phyloP scores from a whole-genome alignment of 1,140 invertebrate species.

The Macrocentrus cingulum region DNA sequence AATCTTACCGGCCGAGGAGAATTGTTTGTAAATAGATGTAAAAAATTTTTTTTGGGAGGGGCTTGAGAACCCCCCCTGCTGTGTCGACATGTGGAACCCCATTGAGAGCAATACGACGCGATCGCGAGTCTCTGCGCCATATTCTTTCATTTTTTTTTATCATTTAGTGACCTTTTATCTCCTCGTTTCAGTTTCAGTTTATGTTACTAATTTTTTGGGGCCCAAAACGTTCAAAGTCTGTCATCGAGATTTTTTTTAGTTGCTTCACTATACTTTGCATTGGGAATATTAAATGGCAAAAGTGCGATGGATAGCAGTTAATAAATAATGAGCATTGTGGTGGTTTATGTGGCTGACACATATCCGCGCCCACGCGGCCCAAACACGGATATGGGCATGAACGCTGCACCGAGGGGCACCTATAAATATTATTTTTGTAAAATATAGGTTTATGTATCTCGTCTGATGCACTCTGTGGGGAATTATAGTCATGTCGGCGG shows the following conservation, averaged over 20 bases:
- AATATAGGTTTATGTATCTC: too few species aligned
- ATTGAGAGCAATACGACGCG: conserved; percentile 37
- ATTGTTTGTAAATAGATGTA: conserved; percentile 56
- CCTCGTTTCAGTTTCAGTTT: conserved; percentile 1
- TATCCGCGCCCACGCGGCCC: conserved; percentile 7
- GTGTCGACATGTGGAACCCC: conserved; percentile 49
- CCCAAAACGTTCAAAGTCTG: too few species aligned
- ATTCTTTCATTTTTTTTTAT: conserved; percentile 34
- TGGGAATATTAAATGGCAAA: too few species aligned
- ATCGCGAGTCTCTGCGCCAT: conserved; percentile 21
- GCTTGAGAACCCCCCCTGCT: conserved; percentile 41
- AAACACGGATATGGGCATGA: not conserved
- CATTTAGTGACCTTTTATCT: conserved; percentile 26
- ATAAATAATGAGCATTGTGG: conserved; percentile 11
- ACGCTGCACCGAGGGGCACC: conserved; percentile 1
- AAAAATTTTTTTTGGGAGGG: conserved; percentile 50
- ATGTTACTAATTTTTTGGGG: too few species aligned
- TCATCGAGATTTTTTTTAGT: too few species aligned
- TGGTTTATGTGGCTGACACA: not conserved
- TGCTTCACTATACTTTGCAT: too few species aligned
- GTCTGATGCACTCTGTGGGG: conserved; percentile 22
- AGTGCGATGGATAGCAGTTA: not conserved
- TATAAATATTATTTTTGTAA: conserved; percentile 11
- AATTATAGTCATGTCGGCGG: conserved; percentile 19
- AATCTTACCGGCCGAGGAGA: conserved; percentile 40